These are phyloP conservation scores for Drosophila navojoa DNA, from an alignment of 1,140 invertebrate species.

Conservation along the genomic window DNA sequence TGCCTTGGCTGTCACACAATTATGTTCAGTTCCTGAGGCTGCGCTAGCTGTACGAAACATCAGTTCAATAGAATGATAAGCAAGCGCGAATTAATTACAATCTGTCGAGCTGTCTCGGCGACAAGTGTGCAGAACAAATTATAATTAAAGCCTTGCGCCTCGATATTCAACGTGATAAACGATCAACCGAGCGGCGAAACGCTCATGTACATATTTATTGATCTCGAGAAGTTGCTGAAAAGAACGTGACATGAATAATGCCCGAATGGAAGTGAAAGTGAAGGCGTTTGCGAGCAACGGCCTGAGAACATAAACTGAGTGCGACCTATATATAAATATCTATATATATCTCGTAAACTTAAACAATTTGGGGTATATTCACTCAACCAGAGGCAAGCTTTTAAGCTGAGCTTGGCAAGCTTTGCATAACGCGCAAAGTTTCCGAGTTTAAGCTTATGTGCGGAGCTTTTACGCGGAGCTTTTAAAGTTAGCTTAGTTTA, in stretches of 20 bases:
- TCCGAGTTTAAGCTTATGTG: no score
- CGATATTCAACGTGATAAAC: neutral
- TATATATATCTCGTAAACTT: neutral
- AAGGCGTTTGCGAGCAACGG: neutral
- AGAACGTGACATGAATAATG: conserved; percentile 9
- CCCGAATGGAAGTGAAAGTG: conserved; percentile 12
- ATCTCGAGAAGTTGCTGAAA: neutral
- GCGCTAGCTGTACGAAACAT: no score
- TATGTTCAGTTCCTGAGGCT: neutral
- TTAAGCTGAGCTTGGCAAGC: neutral
- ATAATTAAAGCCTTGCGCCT: conserved; percentile 11
- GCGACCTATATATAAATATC: neutral
- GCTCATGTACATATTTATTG: neutral
- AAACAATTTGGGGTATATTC: neutral
- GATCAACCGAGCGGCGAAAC: neutral
- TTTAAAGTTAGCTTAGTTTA: no score
- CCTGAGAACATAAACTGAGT: neutral
- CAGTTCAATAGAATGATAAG: conserved; percentile 1
- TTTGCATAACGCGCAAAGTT: no score
- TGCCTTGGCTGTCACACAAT: neutral
- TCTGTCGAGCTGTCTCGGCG: neutral
- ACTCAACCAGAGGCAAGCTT: neutral
- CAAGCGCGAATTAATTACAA: conserved; percentile 8
- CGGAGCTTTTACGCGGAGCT: no score
- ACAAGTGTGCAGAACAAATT: conserved; percentile 10